Base-by-base conservation (phyloP, 2,797 vertebrate species). In the Perdix hodgsoniae region DNA sequence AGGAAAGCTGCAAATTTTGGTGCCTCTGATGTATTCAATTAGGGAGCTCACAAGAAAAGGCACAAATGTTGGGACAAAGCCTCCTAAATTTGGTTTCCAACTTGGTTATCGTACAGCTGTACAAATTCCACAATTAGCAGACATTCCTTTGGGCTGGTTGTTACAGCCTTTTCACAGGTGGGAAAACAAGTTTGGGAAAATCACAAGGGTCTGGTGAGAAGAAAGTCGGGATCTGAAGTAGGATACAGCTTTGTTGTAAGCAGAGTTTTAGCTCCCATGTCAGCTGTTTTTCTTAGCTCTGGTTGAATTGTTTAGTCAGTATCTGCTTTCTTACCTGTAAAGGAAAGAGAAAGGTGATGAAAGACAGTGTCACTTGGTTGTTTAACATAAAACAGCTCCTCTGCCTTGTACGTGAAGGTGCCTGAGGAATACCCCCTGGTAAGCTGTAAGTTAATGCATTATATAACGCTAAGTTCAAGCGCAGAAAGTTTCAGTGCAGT, bases 391-490 rank as follows among this genome's bases (percentile, higher is more conserved):
- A 80, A 29, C 31, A 72, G 31, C 42, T 82, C 35, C 13, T 90
- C 70, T 37, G 6, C 17, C 17, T 84, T 80, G 63, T 52, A 33
- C 19, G 24, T 40, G 50, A 73, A 73, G 39, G 67, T 61, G 42
- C 37, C 22, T 29, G 45, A 81, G 71, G 56, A 88, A 67, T 29
- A 33, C 44, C 50, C 13, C 0, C 2, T 2, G 10, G 77, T 88
- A 82, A 86, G 50, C 15, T 57, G 4, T 71, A 82, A 81, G 52
- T 80, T 73, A 89, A 45, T 0, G 0, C 15, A 17, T 95, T 95
- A 88, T 94, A 81, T 94, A 95, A 95, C 11, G 8, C 33, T 45
- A 64, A 88, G 61, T 89, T 95, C 76, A 92, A 91, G 54, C 17
- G 66, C 66, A 86, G 50, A 69, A 60, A 78, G 16, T 81, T 95